Evolutionary conservation across 2,888 invertebrate genomes (phyloP), one percentile per base, ranked within the genome.

Genomic region (Mantis religiosa): DNA sequence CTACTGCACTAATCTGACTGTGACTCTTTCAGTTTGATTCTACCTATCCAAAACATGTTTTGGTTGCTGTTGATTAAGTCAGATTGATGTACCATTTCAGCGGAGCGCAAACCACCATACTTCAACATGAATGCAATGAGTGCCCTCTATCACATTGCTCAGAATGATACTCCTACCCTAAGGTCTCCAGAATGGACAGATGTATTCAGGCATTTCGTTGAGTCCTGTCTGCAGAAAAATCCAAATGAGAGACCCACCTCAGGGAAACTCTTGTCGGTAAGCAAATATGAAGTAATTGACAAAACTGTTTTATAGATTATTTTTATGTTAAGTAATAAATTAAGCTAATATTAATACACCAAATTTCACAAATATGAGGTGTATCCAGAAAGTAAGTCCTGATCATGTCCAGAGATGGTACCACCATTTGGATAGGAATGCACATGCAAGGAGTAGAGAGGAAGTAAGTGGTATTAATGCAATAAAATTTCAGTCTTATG

Each of bases 81-180:
- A 89, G 83, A 41, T 30, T 86, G 47, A 34, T 20, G 20, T 54
- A 15, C 20, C 2, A 82, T 92, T 94, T 88, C 92, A 95, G 99
- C 99, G 90, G 99, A 99, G 94, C 95, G 99, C 90, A 99, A 99
- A 93, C 99, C 99, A 89, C 99, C 99, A 20, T 98, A 99, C 94
- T 99, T 99, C 94, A 99, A 99, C 94, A 99, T 99, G 99, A 99
- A 99, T 94, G 99, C 99, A 90, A 99, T 99, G 99, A 99, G 99
- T 92, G 99, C 99, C 91, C 96, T 99, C 92, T 99, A 99, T 94
- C 99, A 99, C 94, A 99, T 99, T 93, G 99, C 99, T 92, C 99
- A 99, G 94, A 99, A 99, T 93, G 99, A 99, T 92, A 97, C 99
- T 87, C 99, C 99, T 87, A 96, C 97, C 85, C 94, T 99, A 92